phyloP scores from a whole-genome alignment of 2,888 invertebrate species.

The Deilephila elpenor region DNA sequence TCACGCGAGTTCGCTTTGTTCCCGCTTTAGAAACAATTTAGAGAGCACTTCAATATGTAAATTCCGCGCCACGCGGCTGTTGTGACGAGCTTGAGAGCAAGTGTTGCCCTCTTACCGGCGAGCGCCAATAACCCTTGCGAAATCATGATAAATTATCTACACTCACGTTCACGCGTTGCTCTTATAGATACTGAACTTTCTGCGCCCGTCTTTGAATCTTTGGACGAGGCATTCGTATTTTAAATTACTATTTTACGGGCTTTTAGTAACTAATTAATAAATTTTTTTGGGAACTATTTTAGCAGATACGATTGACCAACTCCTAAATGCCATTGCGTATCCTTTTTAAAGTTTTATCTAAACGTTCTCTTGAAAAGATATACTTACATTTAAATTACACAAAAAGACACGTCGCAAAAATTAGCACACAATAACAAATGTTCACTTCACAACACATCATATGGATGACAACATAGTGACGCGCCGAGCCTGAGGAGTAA shows the following conservation, averaged over 20 bases:
- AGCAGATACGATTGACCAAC: too few species aligned
- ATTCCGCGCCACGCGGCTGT: slow-evolving; percentile 63
- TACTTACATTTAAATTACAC: neutral
- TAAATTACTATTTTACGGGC: neutral
- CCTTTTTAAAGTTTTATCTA: too few species aligned
- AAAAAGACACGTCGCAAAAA: neutral
- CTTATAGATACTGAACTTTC: slow-evolving; percentile 56
- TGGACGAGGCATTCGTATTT: slow-evolving; percentile 54
- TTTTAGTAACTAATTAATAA: too few species aligned
- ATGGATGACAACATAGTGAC: neutral
- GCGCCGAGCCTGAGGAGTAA: too few species aligned
- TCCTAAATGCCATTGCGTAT: too few species aligned
- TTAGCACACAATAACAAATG: neutral
- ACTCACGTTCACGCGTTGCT: slow-evolving; percentile 70
- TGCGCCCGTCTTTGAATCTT: slow-evolving; percentile 36
- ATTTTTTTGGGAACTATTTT: too few species aligned
- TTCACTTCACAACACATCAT: neutral
- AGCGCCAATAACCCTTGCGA: slow-evolving; percentile 78
- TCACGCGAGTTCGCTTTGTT: slow-evolving; percentile 42
- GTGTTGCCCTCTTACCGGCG: slow-evolving; percentile 69
- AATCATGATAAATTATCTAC: slow-evolving; percentile 84
- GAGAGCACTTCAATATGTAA: slow-evolving; percentile 70
- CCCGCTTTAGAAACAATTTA: slow-evolving; percentile 65
- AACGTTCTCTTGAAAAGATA: too few species aligned
- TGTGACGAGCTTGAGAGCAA: slow-evolving; percentile 51